Evolutionary conservation across 2,797 vertebrate species (phyloP), one percentile per base, ranked within the genome.

Genomic region (Anableps anableps): DNA sequence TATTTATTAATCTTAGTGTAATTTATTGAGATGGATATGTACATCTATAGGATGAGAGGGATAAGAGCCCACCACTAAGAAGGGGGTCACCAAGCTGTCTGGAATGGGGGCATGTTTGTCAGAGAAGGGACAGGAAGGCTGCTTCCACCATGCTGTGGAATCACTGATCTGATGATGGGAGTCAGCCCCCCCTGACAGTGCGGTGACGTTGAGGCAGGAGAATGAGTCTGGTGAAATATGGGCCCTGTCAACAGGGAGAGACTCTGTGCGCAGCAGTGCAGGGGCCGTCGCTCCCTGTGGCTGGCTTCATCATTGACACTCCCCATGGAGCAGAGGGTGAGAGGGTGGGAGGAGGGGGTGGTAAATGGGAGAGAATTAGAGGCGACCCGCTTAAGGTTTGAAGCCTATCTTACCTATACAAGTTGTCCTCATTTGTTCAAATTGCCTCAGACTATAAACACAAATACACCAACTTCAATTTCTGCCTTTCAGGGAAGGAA

Each of bases 351-450:
- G 72, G 68, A 48, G 72, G 41, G 43, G 58, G 13, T 55, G 34
- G 36, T 2, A 47, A 72, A 36, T 17, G 5, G 26, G 36, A 78
- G 4, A 68, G 48, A 21, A 55, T 51, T 73, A 53, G 80, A 53
- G 34, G 77, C 17, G 86, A 82, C 79, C 78, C 41, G 87, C 88
- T 92, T 91, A 91, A 87, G 79, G 36, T 75, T 84, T 50, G 77
- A 80, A 84, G 82, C 80, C 76, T 83, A 81, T 92, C 83, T 89
- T 86, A 76, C 90, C 74, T 84, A 41, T 51, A 85, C 82, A 83
- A 93, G 82, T 90, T 87, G 86, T 84, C 80, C 80, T 91, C 89
- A 91, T 95, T 95, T 94, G 92, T 95, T 94, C 88, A 90, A 95
- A 90, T 93, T 94, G 92, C 90, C 83, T 84, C 80, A 58, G 85